Base-by-base conservation (phyloP, 2,888 invertebrate species). In the Catotricha subobsoleta region DNA sequence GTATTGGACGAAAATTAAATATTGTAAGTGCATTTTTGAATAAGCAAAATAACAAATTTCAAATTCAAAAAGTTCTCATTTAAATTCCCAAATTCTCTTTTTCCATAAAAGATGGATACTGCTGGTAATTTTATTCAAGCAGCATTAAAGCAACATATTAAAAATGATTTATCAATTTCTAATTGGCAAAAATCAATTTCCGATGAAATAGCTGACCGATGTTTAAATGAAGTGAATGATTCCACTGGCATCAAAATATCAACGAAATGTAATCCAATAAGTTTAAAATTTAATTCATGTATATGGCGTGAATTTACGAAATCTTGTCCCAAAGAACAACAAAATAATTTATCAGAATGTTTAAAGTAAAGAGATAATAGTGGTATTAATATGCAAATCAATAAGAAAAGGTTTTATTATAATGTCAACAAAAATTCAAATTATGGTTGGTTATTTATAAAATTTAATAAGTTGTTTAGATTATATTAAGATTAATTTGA, bases 261-360 rank as follows among this genome's bases (percentile, higher is more conserved):
- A n/a, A 23, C n/a, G 13, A 36, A 36, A 21, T 36, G 36, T 23
- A 36, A 23, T 23, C 5, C n/a, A 7, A 15, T 13, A 2, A 4
- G 19, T 3, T 8, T 36, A 9, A 39, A 39, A 39, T 39, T 39
- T n/a, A n/a, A 6, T 4, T 30, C 29, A 12, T 39, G 39, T 29
- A 10, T 39, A 16, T 39, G 39, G 39, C 39, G 39, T 20, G 39
- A 39, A 39, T 29, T 39, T 28, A 29, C 29, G 3, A 29, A 29
- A 29, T 10, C 19, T 15, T 39, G 39, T n/a, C 39, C 39, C 8
- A 36, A 36, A 23, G 36, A 36, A 9, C 13, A 23, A 12, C 36
- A 36, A 36, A 36, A 15, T 13, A 25, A 36, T 36, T 36, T 25
- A 7, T 3, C 12, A 9, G 23, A 36, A 36, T 36, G 36, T 23